A percentile compares a stretch with the other conserved stretches of the same genome.
Conservation (phyloP, 2,888 invertebrate species). For the Oxyteleia sp. region DNA sequence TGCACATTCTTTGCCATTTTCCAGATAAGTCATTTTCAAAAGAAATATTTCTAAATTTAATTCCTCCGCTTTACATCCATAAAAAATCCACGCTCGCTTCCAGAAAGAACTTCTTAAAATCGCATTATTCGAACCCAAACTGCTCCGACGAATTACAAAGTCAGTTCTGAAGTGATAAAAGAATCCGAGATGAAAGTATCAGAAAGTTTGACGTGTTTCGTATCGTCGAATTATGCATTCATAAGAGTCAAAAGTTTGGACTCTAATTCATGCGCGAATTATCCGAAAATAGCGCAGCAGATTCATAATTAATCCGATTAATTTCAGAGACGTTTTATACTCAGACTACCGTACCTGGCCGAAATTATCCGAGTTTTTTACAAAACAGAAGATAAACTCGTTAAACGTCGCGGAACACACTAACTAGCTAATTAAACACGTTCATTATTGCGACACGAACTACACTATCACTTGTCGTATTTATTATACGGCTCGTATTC, state of each 20-base stretch:
- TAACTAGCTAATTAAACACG: conserved; percentile 62
- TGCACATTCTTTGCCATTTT: too few species aligned
- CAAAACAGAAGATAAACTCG: conserved; percentile 27
- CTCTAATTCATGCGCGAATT: conserved; percentile 33
- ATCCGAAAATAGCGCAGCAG: conserved; percentile 1
- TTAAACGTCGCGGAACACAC: conserved; percentile 48
- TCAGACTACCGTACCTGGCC: background rate
- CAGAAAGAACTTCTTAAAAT: conserved; percentile 22
- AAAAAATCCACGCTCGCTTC: conserved; percentile 14
- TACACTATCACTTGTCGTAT: conserved; percentile 48
- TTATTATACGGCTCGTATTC: too few species aligned
- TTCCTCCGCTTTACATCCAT: background rate
- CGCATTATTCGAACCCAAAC: conserved; percentile 35
- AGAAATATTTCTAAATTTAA: background rate
- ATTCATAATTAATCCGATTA: conserved; percentile 31
- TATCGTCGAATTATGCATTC: conserved; percentile 56
- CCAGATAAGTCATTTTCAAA: too few species aligned
- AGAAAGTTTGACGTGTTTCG: conserved; percentile 58
- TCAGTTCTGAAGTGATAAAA: conserved; percentile 61
- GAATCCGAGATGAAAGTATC: conserved; percentile 49
- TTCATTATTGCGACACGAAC: conserved; percentile 55
- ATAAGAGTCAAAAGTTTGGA: conserved; percentile 40
- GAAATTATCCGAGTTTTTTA: background rate
- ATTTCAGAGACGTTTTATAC: background rate
- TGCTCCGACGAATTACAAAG: conserved; percentile 35